Evolutionary conservation across 2,888 invertebrate genomes (phyloP).

Genomic region (Drosophila anomalata): DNA sequence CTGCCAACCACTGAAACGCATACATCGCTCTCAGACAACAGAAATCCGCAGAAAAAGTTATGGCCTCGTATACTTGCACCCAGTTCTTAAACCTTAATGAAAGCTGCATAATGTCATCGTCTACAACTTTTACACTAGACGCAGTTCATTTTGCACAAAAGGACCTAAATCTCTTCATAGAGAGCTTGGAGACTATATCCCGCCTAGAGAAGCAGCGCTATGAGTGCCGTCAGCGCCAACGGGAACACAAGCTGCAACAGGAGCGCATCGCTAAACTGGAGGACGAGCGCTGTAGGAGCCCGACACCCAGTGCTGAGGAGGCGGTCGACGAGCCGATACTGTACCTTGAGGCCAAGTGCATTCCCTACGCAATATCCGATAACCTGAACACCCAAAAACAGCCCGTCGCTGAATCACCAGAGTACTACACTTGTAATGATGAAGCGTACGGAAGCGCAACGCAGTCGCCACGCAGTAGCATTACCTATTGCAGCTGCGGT

Average conservation of each 20-base stretch:
- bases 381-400: neutral
- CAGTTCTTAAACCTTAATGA: slow-evolving; percentile 48
- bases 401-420: neutral
- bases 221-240: slow-evolving; percentile 47
- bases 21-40: neutral
- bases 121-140: slow-evolving; percentile 52
- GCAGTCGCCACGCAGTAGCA: slow-evolving; percentile 58
- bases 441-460: slow-evolving; percentile 60
- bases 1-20: neutral
- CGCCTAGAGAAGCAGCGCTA: slow-evolving; percentile 64
- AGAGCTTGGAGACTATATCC: slow-evolving; percentile 73
- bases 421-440: slow-evolving; percentile 61
- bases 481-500: slow-evolving; percentile 61
- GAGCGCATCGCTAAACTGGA: slow-evolving; percentile 44
- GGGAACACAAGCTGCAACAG: slow-evolving; percentile 38
- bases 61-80: slow-evolving; percentile 50
- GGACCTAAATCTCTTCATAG: slow-evolving; percentile 70
- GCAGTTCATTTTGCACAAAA: slow-evolving; percentile 47
- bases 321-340: slow-evolving; percentile 58
- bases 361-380: slow-evolving; percentile 58
- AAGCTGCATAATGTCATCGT: slow-evolving; percentile 5
- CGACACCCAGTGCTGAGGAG: slow-evolving; percentile 65
- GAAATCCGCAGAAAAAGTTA: slow-evolving; percentile 3
- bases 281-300: slow-evolving; percentile 47
- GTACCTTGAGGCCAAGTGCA: slow-evolving; percentile 65